Evolutionary conservation across 1,140 invertebrate genomes (phyloP).

Genomic region (Chrysopa pallens): DNA sequence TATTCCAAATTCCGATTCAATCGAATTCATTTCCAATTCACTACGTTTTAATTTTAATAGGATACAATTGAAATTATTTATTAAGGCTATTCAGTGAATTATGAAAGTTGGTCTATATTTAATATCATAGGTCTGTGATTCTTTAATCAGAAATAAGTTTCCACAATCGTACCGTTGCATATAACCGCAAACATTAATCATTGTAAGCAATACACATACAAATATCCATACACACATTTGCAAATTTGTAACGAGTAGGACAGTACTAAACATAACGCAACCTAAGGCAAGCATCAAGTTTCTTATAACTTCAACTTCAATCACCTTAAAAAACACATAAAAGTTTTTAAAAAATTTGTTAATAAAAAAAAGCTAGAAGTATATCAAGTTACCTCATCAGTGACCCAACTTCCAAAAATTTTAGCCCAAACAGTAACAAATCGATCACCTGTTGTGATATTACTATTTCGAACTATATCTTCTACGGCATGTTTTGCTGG

Average conservation of each 20-base stretch:
- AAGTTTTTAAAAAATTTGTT: neutral
- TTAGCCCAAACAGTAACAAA: conserved; percentile 48
- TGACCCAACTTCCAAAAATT: conserved; percentile 54
- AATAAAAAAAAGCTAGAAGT: neutral
- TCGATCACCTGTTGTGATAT: conserved; percentile 36
- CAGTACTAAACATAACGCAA: conserved; percentile 65
- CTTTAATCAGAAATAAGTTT: too few species aligned
- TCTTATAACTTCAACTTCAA: conserved; percentile 52
- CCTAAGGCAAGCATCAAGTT: conserved; percentile 62
- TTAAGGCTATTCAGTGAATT: too few species aligned
- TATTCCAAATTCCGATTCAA: too few species aligned
- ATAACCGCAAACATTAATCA: conserved; percentile 64
- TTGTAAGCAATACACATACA: conserved; percentile 54
- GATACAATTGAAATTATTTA: too few species aligned
- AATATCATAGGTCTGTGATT: too few species aligned
- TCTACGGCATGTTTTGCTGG: conserved; percentile 53
- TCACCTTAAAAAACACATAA: conserved; percentile 24
- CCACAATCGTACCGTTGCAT: conserved; percentile 34
- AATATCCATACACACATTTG: conserved; percentile 64
- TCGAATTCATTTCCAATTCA: too few species aligned
- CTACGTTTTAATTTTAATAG: too few species aligned
- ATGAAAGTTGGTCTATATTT: too few species aligned
- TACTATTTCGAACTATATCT: conserved; percentile 28
- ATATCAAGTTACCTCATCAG: conserved; percentile 39
- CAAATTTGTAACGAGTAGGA: conserved; percentile 61